Base-by-base conservation (phyloP, 1,140 invertebrate genomes). In the Streblospio benedicti region DNA sequence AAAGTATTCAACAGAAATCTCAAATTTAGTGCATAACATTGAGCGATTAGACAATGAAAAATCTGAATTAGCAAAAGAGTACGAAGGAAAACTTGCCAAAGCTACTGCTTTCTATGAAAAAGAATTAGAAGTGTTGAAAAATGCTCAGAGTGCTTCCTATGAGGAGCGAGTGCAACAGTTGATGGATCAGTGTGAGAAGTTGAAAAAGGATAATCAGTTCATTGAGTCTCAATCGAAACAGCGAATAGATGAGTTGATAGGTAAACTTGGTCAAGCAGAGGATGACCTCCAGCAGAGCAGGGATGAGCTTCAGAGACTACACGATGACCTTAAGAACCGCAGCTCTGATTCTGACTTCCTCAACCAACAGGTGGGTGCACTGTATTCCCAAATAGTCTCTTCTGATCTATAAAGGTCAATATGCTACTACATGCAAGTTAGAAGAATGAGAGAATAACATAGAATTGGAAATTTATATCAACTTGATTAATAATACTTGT, bases 81-180 rank as follows among this genome's bases (percentile, higher is more conserved):
- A 69, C 66, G 71, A 71, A 43, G 57, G 56, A 23, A 78, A 77
- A 56, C 61, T 76, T 18, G 59, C 49, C 27, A 74, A 77, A 64
- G 68, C 74, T 28, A 63, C 73, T 63, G 67, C 71, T 35, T 76
- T 76, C 60, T 75, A 76, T 66, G 71, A 76, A 65, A 74, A 77
- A 52, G 75, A 78, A 60, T 58, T 78, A 5, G 69, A 72, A 33
- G 72, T 65, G 27, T 54, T 74, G 20, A 67, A 61, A 53, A 58
- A 70, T 44, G 56, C 56, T 16, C 67, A 73, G 32, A 65, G 67
- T 45, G 45, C 67, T 5, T 62, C 59, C 28, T 38, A 62, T 35
- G 66, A 72, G 38, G 63, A 65, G 23, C 63, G 68, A 16, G 47
- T 70, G 3, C 50, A 57, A 43, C 35, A 30, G 25, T 50, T 76